phyloP scores from a whole-genome alignment of 2,797 vertebrate species.

The Schizopygopsis pylzovi region DNA sequence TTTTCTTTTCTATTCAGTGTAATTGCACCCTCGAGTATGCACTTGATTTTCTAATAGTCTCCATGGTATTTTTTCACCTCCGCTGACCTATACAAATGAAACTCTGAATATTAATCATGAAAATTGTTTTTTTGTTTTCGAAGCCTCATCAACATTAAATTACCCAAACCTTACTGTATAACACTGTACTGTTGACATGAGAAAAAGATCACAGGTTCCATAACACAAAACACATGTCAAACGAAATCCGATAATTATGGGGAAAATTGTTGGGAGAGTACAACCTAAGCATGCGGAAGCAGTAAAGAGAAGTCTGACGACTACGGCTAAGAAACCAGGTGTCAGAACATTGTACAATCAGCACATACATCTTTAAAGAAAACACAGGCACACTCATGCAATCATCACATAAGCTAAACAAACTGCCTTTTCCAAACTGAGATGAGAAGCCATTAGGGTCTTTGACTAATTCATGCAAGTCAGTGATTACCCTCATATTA shows the following conservation, averaged over 20 bases:
- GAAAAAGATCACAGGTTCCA: constrained; percentile 26
- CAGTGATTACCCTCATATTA: constrained; percentile 14
- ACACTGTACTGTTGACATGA: constrained; percentile 2
- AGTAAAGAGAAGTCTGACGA: neutral
- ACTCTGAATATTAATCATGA: neutral
- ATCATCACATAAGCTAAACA: constrained; percentile 50
- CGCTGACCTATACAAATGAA: constrained; percentile 6
- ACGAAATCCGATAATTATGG: constrained; percentile 30
- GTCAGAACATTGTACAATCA: constrained; percentile 49
- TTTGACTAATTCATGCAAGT: constrained; percentile 50
- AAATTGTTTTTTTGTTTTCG: neutral
- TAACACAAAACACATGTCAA: constrained; percentile 30
- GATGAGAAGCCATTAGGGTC: constrained; percentile 51
- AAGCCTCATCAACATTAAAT: neutral
- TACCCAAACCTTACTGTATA: neutral
- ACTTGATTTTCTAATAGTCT: neutral
- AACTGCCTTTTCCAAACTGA: constrained; percentile 61
- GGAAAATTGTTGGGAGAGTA: constrained; percentile 15
- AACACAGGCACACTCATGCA: constrained; percentile 36
- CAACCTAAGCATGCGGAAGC: constrained; percentile 23
- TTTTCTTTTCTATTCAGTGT: constrained; percentile 8
- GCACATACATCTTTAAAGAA: constrained; percentile 34
- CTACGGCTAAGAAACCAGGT: constrained; percentile 42
- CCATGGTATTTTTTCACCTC: neutral
- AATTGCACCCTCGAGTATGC: neutral